These are phyloP conservation scores for Exocentrus adspersus DNA, from an alignment of 2,888 invertebrate genomes.

Conservation along the genomic window DNA sequence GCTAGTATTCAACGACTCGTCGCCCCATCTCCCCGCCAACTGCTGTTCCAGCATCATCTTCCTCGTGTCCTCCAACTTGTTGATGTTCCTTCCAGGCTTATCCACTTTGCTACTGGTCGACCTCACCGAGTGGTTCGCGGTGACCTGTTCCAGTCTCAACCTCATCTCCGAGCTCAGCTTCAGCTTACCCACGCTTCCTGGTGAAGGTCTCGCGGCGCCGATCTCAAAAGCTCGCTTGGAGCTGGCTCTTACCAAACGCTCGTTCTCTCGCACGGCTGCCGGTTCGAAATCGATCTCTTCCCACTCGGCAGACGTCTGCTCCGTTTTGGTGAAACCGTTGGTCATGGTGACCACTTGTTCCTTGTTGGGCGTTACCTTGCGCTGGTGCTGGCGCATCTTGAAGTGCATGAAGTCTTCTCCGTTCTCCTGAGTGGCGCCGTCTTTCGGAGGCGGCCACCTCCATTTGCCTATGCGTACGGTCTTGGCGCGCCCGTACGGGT, in stretches of 20 bases:
- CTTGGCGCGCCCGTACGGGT: constrained; percentile 92
- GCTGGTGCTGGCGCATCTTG: constrained; percentile 82
- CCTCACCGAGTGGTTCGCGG: constrained; percentile 87
- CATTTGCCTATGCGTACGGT: constrained; percentile 94
- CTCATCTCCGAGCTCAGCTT: constrained; percentile 93
- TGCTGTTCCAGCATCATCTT: constrained; percentile 88
- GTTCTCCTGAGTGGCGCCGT: constrained; percentile 74
- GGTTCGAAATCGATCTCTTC: constrained; percentile 84
- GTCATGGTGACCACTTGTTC: constrained; percentile 56
- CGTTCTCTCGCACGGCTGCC: constrained; percentile 55
- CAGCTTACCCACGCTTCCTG: constrained; percentile 89
- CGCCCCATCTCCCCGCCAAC: constrained; percentile 73
- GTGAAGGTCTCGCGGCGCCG: constrained; percentile 82
- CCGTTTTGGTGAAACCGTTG: constrained; percentile 32
- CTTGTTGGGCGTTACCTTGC: constrained; percentile 80
- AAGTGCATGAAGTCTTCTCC: constrained; percentile 88
- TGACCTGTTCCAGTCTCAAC: constrained; percentile 87
- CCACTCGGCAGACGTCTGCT: constrained; percentile 74
- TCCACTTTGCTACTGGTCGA: constrained; percentile 78
- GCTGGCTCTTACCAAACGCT: constrained; percentile 47
- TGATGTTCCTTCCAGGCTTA: constrained; percentile 76
- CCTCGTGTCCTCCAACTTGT: constrained; percentile 86
- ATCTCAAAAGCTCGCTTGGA: constrained; percentile 78
- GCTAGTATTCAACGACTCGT: constrained; percentile 67
- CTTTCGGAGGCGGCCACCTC: constrained; percentile 95